Percentiles rank a stretch among this genome's conserved stretches.
phyloP scores from a whole-genome alignment of 2,888 invertebrate genomes.

The Leptura quadrifasciata region DNA sequence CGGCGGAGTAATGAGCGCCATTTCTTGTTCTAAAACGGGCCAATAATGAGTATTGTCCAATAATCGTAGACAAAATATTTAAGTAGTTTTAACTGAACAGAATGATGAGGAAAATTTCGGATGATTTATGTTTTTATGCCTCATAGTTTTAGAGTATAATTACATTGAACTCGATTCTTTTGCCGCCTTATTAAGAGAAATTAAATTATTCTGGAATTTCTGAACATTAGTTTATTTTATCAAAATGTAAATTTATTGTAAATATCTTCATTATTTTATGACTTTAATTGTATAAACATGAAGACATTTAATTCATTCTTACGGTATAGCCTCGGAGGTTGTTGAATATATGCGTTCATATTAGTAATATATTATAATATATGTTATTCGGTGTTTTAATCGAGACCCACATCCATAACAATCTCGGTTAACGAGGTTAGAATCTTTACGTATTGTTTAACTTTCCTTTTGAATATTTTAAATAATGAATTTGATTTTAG shows the following conservation, averaged over 20 bases:
- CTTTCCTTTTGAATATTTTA: not conserved
- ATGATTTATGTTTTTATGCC: not conserved
- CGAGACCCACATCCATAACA: too few relatives aligned
- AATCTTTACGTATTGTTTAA: not conserved
- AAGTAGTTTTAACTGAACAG: not conserved
- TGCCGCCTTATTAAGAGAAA: not conserved
- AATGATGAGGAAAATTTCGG: not conserved
- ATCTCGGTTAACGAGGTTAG: not conserved
- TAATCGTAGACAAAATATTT: too few relatives aligned
- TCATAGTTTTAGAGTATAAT: not conserved
- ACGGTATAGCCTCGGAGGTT: not conserved
- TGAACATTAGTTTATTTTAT: not conserved
- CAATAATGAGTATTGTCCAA: too few relatives aligned
- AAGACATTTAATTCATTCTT: not conserved
- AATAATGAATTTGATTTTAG: not conserved
- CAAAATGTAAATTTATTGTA: conserved; percentile 1
- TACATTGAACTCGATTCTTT: not conserved
- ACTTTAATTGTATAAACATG: not conserved
- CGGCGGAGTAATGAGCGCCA: too few relatives aligned
- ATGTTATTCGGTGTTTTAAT: too few relatives aligned
- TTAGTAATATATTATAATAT: too few relatives aligned
- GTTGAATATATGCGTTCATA: too few relatives aligned
- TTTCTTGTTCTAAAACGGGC: too few relatives aligned
- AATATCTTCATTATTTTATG: conserved; percentile 23
- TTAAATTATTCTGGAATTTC: conserved; percentile 1